phyloP scores from a whole-genome alignment of 2,113 vertebrate species.

The Diglossa brunneiventris region DNA sequence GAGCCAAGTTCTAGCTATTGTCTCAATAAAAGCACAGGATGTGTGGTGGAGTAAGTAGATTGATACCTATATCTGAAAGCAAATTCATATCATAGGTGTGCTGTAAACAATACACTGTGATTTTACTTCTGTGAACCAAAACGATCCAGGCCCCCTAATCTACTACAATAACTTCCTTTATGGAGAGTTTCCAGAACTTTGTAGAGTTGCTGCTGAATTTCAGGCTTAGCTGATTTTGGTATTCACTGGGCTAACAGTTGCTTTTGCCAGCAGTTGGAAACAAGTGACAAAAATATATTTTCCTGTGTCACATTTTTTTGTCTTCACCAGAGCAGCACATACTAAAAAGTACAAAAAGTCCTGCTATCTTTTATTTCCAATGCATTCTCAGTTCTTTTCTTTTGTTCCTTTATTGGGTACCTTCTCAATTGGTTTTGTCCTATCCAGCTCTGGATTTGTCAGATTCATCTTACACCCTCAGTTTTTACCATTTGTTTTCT shows the following conservation, averaged over 20 bases:
- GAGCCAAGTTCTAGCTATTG: neutral
- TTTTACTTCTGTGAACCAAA: neutral
- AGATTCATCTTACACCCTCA: neutral
- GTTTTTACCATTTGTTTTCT: neutral
- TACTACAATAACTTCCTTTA: neutral
- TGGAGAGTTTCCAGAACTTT: neutral
- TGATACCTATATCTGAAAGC: neutral
- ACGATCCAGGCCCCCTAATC: neutral
- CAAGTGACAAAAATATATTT: neutral
- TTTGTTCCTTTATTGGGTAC: neutral
- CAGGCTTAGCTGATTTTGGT: neutral
- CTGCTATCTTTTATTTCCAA: neutral
- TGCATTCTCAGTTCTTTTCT: neutral
- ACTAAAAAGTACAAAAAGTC: neutral
- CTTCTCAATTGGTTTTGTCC: neutral
- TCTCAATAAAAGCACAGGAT: neutral
- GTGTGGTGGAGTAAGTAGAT: neutral
- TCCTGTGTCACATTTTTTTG: neutral
- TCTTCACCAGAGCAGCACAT: neutral
- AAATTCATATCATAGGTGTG: neutral
- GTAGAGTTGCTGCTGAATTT: neutral
- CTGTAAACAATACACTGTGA: neutral
- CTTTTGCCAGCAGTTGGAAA: neutral
- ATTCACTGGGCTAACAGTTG: neutral
- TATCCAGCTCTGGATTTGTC: rapidly evolving